Base-by-base conservation (phyloP, 2,797 vertebrate species). In the Holocentrus rufus region DNA sequence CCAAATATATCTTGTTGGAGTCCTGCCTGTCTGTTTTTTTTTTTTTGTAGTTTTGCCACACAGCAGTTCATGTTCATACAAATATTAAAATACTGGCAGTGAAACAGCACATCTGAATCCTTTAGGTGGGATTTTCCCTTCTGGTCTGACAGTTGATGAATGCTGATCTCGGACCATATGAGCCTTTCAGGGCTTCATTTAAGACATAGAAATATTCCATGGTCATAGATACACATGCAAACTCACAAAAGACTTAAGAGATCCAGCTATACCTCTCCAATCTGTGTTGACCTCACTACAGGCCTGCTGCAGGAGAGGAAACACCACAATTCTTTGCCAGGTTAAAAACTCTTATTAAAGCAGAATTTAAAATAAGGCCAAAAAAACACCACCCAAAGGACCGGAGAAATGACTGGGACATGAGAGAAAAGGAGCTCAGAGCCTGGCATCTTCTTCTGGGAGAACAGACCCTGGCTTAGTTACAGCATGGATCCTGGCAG, bases 381-480 rank as follows among this genome's bases (percentile, higher is more conserved):
- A 76, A 77, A 69, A 27, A 1, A 10, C 0, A 25, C 46, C 34
- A 61, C 44, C 11, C 53, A 81, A 80, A 67, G 50, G 13, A 69
- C 3, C 59, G 67, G 50, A 18, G 60, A 17, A 36, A 39, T 18
- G 47, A 56, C 70, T 39, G 13, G 39, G 50, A 15, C 60, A 53
- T 10, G 5, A 57, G 71, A 82, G 61, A 65, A 71, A 76, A 61
- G 27, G 61, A 18, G 22, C 72, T 61, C 53, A 47, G 0, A 50
- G 67, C 49, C 71, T 76, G 64, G 68, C 84, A 76, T 76, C 64
- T 73, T 79, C 57, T 70, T 72, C 68, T 72, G 34, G 4, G 53
- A 82, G 79, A 71, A 34, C 73, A 76, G 64, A 83, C 58, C 65
- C 42, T 75, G 79, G 67, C 64, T 11, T 18, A 59, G 62, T 22